Evolutionary conservation across 64 coral and sea anemone species (phyloP), one percentile per base, ranked within the genome.

Genomic region (Stichodactyla helianthus): DNA sequence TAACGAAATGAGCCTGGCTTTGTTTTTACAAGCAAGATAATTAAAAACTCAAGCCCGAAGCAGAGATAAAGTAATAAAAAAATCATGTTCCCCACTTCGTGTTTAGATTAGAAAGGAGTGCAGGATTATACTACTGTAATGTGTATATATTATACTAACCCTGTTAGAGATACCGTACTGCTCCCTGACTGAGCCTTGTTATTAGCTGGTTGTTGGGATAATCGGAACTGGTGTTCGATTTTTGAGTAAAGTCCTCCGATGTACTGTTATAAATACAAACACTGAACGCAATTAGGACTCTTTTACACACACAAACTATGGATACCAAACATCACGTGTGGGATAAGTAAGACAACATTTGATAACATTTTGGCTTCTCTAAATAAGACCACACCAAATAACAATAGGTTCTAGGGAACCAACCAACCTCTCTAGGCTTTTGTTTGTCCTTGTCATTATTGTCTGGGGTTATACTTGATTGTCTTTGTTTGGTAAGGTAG

Each of bases 401-500:
- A 25, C 16, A n/a, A 44, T 10, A 44, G 20, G 1, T 22, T 59
- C 7, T 85, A 8, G 35, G 9, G 13, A 31, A 11, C 10, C 13
- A 22, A 20, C 90, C 82, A 64, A 91, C 90, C 56, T 91, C 90
- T 87, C 87, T 91, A 5, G 77, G 50, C 80, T 91, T 91, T 87
- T 87, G 90, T 74, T 91, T 91, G 52, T 68, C 85, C 0, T 86
- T 85, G 50, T 27, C 79, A 28, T 82, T 82, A 74, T 12, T 74
- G 10, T 91, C 84, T 71, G 77, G 90, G 64, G 90, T 44, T 13
- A 7, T 59, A 61, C 23, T 90, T 15, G 71, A 22, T 55, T 85
- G 59, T 20, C 90, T 77, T 54, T 91, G 90, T 56, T 83, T 67
- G 18, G 90, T 67, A 20, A 91, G 86, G 65, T 56, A 91, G 20